Evolutionary conservation across 2,888 invertebrate species (phyloP).

Genomic region (Agrilus biguttatus): DNA sequence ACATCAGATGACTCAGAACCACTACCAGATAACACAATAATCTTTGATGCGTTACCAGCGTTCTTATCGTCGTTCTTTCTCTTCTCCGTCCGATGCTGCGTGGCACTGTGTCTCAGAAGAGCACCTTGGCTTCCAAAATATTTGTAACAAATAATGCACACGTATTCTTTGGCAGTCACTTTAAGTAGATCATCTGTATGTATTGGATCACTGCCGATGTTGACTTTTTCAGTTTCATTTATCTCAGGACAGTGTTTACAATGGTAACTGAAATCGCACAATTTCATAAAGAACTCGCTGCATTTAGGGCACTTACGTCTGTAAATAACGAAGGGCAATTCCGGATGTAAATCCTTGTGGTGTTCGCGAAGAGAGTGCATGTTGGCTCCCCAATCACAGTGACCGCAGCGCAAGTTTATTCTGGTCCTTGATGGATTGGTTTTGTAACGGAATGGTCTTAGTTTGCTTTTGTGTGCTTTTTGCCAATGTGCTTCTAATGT

Average conservation of each 20-base stretch:
- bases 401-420: conserved; percentile 11
- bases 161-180: conserved; percentile 9
- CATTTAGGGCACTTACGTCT: conserved; percentile 22
- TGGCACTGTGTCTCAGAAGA: no score
- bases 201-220: no score
- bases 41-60: background rate
- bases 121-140: no score
- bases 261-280: no score
- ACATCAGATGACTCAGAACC: conserved; percentile 1
- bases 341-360: conserved; percentile 22
- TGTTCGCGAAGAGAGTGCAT: conserved; percentile 25
- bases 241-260: no score
- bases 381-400: conserved; percentile 21
- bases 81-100: background rate
- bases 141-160: background rate
- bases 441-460: conserved; percentile 6
- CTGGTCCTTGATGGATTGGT: conserved; percentile 1
- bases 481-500: conserved; percentile 13
- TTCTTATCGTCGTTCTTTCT: background rate
- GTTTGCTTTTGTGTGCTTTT: conserved; percentile 10
- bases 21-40: background rate
- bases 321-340: conserved; percentile 12
- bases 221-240: no score
- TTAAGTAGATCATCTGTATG: no score
- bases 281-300: conserved; percentile 10